Base-by-base conservation (phyloP, 2,797 vertebrate species). In the Alfaro cultratus region DNA sequence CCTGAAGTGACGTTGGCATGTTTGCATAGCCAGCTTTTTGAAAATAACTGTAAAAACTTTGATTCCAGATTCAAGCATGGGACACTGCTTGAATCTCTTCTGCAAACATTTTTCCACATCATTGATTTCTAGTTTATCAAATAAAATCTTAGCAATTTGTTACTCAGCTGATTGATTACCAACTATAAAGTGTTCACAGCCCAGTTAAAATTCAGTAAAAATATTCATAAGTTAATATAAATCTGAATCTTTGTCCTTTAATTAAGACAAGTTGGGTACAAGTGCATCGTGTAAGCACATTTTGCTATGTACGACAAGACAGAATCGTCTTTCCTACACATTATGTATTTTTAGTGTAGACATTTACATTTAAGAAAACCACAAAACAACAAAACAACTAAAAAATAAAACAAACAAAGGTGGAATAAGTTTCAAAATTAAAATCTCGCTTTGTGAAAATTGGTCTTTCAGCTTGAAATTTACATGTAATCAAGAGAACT, bases 21-120 rank as follows among this genome's bases (percentile, higher is more conserved):
- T 34, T 82, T 85, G 86, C 60, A n/a, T 9, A 75, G n/a, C 34
- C 47, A 36, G 39, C 12, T 79, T 72, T n/a, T 3, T 5, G 11
- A 68, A 78, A 79, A 80, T 23, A 67, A 55, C n/a, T 53, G 8
- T 51, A 53, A 70, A 49, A 46, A 45, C 5, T 67, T 67, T 5
- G n/a, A 82, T 41, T 57, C n/a, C 64, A 73, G 12, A 34, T 82
- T 53, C 15, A 49, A 62, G 18, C 18, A 72, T 11, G 49, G 46
- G 53, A 31, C 70, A 18, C 12, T n/a, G 51, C 12, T 15, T 39
- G n/a, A 68, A 23, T 8, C 4, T 45, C n/a, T 7, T 11, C 12
- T 23, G 11, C 74, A 45, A 45, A 12, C 26, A 29, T 9, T 49
- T 31, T 49, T 29, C 9, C 5, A n/a, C 39, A 60, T 1, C 23